Base-by-base conservation (phyloP, 2,797 vertebrate genomes). In the Gila robusta region DNA sequence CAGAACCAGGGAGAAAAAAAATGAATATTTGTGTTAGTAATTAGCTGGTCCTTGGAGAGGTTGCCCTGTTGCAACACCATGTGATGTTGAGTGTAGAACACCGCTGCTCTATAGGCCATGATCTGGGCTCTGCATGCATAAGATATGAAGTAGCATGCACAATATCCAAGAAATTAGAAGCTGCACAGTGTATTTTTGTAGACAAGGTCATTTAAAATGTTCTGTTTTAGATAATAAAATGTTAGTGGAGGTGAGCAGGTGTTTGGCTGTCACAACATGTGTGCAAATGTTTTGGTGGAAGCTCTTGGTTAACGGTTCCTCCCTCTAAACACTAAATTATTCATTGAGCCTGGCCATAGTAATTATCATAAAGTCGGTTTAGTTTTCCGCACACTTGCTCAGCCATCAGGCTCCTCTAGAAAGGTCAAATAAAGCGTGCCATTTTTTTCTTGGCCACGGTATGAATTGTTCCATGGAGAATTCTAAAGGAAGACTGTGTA, bases 251-350 rank as follows among this genome's bases (percentile, higher is more conserved):
- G 78, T 81, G 54, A 67, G 70, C 79, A 87, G 64, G 69, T 87
- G 85, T 83, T 82, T 23, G 35, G 64, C 84, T 72, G 74, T 85
- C 87, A 79, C 79, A 84, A 81, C 74, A 76, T 83, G 71, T 84
- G 73, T 59, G 81, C 35, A 39, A 52, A 79, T 78, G 49, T 82
- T 86, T 83, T 87, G 78, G 81, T 62, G 37, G 41, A 84, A 87
- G 54, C 70, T 87, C 47, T 79, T 84, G 85, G 87, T 82, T 79
- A 39, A 78, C 59, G 72, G 64, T 77, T 41, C 32, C 26, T 54
- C 84, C 39, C 80, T 82, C 76, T 85, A 90, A 86, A 87, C 59
- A 52, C 74, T 90, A 80, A 90, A 90, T 91, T 88, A 90, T 91
- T 91, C 84, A 91, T 91, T 80, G 76, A 41, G 81, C 62, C 23